A percentile compares a stretch with the other conserved stretches of the same genome.
These are phyloP conservation scores for Thoracochromis brauschi DNA, from an alignment of 2,113 vertebrate genomes.

Conservation along the genomic window DNA sequence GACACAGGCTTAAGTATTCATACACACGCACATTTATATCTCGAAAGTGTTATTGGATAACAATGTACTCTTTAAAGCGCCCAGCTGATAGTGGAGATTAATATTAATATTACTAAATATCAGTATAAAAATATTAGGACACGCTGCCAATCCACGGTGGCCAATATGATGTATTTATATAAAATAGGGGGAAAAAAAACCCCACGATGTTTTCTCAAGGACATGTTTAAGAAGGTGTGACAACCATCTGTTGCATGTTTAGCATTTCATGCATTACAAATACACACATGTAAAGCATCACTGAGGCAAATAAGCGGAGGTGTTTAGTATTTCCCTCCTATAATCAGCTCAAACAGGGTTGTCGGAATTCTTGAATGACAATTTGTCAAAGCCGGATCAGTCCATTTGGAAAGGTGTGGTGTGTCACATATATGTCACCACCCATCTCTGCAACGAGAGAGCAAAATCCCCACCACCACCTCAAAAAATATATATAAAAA, in stretches of 20 bases:
- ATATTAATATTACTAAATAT: not conserved
- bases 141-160: not conserved
- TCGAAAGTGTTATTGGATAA: not conserved
- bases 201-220: not conserved
- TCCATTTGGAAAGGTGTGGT: constrained; percentile 66
- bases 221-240: not conserved
- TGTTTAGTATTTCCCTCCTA: not conserved
- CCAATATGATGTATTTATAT: not conserved
- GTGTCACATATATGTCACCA: not conserved
- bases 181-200: fast-evolving
- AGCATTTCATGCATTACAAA: not conserved
- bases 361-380: constrained; percentile 66
- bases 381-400: constrained; percentile 68
- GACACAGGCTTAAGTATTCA: not conserved
- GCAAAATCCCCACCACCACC: not conserved
- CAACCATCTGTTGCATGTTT: constrained; percentile 72
- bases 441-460: not conserved
- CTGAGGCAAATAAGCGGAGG: not conserved
- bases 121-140: not conserved
- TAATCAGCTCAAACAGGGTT: not conserved
- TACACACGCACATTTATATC: not conserved
- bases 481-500: not conserved
- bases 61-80: not conserved
- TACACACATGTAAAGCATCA: not conserved
- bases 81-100: not conserved